These are phyloP conservation scores for Poecile montanus DNA, from an alignment of 2,797 vertebrate genomes.

Conservation along the genomic window DNA sequence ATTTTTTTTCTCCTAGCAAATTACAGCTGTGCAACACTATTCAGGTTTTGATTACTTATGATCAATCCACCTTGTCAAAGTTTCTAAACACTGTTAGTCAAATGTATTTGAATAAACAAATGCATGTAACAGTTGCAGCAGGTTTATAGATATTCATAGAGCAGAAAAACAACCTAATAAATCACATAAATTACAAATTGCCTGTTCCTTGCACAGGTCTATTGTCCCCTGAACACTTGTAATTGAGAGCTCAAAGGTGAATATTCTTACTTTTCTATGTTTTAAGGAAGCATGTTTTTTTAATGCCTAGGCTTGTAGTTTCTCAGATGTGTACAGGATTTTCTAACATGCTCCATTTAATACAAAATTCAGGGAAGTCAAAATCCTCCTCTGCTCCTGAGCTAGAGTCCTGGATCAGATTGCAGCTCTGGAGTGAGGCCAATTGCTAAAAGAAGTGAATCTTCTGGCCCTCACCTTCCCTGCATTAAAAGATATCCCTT, in stretches of 20 bases:
- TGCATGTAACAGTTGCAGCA: background rate
- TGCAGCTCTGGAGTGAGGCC: background rate
- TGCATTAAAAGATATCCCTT: background rate
- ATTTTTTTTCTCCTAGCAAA: background rate
- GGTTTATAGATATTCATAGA: background rate
- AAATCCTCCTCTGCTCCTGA: background rate
- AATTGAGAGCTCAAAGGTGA: background rate
- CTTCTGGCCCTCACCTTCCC: background rate
- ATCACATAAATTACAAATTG: background rate
- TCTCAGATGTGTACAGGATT: background rate
- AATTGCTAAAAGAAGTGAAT: background rate
- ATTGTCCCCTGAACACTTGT: background rate
- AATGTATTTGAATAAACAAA: conserved; percentile 6
- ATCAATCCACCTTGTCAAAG: conserved; percentile 1
- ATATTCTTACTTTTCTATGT: background rate
- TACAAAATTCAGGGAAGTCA: background rate
- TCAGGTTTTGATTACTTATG: background rate
- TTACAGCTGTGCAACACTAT: background rate
- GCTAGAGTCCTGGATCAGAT: background rate
- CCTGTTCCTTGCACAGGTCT: background rate
- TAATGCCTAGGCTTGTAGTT: background rate
- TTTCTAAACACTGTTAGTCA: background rate
- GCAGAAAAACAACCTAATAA: background rate
- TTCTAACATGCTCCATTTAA: background rate
- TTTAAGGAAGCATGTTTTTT: background rate